Percentiles rank a stretch among this genome's conserved stretches.
phyloP scores from a whole-genome alignment of 2,797 vertebrate species.

The Propithecus perrieri region DNA sequence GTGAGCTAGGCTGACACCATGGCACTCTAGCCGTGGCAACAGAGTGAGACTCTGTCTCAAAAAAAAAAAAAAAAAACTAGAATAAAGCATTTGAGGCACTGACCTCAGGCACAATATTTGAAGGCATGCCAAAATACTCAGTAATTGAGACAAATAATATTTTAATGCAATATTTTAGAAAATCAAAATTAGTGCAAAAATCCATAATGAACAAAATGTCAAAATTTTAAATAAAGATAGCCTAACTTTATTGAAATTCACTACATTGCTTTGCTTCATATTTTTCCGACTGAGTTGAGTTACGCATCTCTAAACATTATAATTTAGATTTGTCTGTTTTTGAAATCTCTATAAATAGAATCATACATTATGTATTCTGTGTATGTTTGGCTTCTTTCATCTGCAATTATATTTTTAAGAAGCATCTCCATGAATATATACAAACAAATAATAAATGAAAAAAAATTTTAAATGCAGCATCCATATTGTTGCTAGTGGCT shows the following conservation, averaged over 20 bases:
- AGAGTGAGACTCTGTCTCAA: no score
- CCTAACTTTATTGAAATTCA: neutral
- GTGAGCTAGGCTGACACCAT: no score
- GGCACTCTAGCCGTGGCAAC: no score
- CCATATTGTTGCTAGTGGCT: neutral
- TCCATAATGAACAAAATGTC: neutral
- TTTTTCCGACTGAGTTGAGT: neutral
- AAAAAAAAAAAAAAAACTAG: neutral
- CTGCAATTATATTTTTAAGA: neutral
- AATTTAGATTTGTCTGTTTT: neutral
- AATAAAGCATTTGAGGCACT: neutral
- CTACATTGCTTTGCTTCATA: neutral
- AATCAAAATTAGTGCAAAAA: neutral
- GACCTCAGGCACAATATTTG: neutral
- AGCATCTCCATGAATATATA: no score
- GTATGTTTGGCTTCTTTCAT: neutral
- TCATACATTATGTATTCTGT: neutral
- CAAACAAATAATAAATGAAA: no score
- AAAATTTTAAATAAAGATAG: neutral
- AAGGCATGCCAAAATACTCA: neutral
- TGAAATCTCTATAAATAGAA: neutral
- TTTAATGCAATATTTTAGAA: neutral
- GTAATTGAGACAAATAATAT: neutral
- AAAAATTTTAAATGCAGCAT: neutral
- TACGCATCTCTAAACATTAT: neutral